A percentile compares a stretch with the other conserved stretches of the same genome.
Evolutionary conservation across 2,797 vertebrate species (phyloP).

Genomic region (Parambassis ranga): DNA sequence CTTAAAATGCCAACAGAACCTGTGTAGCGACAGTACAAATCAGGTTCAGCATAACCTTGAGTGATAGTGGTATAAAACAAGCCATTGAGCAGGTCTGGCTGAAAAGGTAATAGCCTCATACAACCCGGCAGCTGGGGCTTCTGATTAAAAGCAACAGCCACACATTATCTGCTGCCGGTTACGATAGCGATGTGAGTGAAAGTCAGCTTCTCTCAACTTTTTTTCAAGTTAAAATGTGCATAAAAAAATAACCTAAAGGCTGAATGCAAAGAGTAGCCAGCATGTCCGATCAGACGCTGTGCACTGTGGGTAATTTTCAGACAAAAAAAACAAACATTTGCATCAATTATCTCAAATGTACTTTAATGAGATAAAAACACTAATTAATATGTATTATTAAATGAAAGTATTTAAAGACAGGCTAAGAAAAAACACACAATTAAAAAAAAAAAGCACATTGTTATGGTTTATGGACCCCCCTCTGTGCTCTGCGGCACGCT

Average conservation of each 20-base stretch:
- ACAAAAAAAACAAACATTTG: constrained; percentile 5
- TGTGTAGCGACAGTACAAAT: constrained; percentile 43
- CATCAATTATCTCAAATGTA: constrained; percentile 13
- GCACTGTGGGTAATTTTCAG: neutral
- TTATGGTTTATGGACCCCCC: constrained; percentile 18
- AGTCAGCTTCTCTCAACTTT: constrained; percentile 5
- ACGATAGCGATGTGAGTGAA: constrained; percentile 3
- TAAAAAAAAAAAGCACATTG: neutral
- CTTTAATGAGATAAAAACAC: neutral
- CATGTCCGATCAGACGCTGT: neutral
- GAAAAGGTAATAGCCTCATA: constrained; percentile 38
- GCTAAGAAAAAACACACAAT: neutral
- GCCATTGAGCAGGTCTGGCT: constrained; percentile 30
- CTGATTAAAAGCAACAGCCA: constrained; percentile 35
- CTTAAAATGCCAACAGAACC: constrained; percentile 55
- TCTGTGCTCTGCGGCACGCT: constrained; percentile 16
- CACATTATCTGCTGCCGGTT: constrained; percentile 26
- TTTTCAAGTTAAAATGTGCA: constrained; percentile 2
- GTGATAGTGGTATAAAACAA: constrained; percentile 54
- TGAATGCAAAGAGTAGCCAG: neutral
- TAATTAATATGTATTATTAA: constrained; percentile 35
- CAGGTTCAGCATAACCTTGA: constrained; percentile 53
- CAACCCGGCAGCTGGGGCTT: constrained; percentile 32
- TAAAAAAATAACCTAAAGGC: constrained; percentile 1
- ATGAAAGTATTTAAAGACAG: constrained; percentile 20